phyloP scores from a whole-genome alignment of 2,888 invertebrate species.

The Lasioglossum lativentre region DNA sequence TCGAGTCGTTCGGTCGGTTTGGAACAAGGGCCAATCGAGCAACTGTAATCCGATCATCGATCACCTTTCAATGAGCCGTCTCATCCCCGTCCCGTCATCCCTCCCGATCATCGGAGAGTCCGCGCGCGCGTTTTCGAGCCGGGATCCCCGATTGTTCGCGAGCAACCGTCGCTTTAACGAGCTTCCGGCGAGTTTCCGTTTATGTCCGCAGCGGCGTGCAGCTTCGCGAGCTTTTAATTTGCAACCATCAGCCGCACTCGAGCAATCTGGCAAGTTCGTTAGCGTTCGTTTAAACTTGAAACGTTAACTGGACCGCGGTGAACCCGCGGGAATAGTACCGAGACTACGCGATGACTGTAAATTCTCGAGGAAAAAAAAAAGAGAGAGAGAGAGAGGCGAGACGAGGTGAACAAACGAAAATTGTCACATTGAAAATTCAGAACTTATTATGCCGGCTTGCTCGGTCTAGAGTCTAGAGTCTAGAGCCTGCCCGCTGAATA shows the following conservation, averaged over 20 bases:
- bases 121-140: slow-evolving; percentile 6
- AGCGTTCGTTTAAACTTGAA: slow-evolving; percentile 57
- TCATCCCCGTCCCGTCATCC: background rate
- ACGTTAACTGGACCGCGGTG: slow-evolving; percentile 4
- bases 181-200: slow-evolving; percentile 29
- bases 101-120: background rate
- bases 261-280: slow-evolving; percentile 57
- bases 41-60: slow-evolving; percentile 39
- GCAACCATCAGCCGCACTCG: slow-evolving; percentile 60
- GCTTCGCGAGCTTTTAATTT: slow-evolving; percentile 58
- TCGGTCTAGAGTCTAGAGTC: background rate
- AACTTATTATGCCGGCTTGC: background rate
- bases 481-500: background rate
- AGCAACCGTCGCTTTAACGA: slow-evolving; percentile 35
- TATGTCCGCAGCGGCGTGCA: slow-evolving; percentile 23
- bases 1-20: slow-evolving; percentile 7
- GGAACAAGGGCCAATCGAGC: slow-evolving; percentile 13
- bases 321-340: slow-evolving; percentile 31
- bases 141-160: slow-evolving; percentile 25
- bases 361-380: background rate
- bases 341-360: background rate
- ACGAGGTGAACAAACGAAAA: background rate
- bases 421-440: background rate
- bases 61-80: slow-evolving; percentile 25
- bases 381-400: too few species aligned